Evolutionary conservation across 2,113 vertebrate species (phyloP).

Genomic region (Mungos mungo): DNA sequence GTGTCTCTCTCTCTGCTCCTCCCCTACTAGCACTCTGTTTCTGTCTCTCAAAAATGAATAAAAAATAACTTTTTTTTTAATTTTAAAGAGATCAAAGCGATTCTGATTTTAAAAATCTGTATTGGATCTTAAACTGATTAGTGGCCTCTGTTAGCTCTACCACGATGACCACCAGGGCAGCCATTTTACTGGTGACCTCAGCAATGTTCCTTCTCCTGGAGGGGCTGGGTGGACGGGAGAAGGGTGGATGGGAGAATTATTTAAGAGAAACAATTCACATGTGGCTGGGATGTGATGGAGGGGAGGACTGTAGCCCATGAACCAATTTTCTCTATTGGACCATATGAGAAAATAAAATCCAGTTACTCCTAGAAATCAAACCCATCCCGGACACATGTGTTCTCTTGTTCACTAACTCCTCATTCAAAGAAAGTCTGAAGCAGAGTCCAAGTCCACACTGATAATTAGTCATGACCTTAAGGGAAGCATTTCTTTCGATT

Average conservation of each 20-base stretch:
- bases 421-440: neutral
- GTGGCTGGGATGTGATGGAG: neutral
- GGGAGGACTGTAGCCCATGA: rapidly evolving
- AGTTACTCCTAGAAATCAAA: neutral
- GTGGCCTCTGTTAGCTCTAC: neutral
- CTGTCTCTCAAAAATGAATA: no score
- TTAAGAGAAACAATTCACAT: neutral
- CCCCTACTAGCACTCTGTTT: no score
- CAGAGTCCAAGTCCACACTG: neutral
- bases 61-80: no score
- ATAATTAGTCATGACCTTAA: neutral
- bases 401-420: neutral
- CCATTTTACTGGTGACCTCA: neutral
- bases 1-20: no score
- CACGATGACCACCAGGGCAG: neutral
- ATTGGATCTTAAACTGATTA: neutral
- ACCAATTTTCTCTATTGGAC: neutral
- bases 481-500: neutral
- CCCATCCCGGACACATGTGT: neutral
- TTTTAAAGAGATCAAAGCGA: no score
- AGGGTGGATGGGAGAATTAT: neutral
- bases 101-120: neutral
- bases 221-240: rapidly evolving
- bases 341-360: neutral
- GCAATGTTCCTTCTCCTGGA: rapidly evolving